Conservation (phyloP, 2,113 vertebrate species). For the Cisticola juncidis region DNA sequence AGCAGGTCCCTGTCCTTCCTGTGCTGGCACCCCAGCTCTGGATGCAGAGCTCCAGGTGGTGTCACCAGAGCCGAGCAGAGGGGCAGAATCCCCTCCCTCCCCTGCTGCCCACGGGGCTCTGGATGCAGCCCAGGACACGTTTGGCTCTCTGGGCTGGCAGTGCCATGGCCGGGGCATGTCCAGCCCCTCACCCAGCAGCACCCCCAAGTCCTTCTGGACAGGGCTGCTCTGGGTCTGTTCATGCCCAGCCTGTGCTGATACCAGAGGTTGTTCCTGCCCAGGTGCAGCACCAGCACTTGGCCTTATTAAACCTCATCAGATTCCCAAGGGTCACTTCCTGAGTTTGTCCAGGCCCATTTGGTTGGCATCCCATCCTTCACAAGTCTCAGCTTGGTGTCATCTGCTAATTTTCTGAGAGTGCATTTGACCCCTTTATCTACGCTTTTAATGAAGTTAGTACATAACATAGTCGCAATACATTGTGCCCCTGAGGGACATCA, state of each 20-base stretch:
- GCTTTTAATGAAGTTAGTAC: background rate
- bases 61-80: background rate
- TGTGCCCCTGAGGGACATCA: background rate
- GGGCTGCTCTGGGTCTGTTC: background rate
- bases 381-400: background rate
- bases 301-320: background rate
- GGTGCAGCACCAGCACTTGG: background rate
- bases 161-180: background rate
- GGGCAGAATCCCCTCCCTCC: background rate
- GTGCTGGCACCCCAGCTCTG: background rate
- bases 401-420: background rate
- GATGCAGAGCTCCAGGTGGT: background rate
- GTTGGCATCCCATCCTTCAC: background rate
- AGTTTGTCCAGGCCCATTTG: background rate
- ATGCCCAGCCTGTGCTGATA: background rate
- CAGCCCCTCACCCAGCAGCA: background rate
- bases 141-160: background rate
- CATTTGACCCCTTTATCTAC: fast-evolving
- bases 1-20: fast-evolving
- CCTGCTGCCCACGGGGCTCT: background rate
- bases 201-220: background rate
- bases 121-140: background rate
- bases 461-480: background rate
- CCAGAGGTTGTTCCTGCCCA: fast-evolving
- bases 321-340: fast-evolving